phyloP scores from a whole-genome alignment of 2,888 invertebrate species.

The Apantesis nais region DNA sequence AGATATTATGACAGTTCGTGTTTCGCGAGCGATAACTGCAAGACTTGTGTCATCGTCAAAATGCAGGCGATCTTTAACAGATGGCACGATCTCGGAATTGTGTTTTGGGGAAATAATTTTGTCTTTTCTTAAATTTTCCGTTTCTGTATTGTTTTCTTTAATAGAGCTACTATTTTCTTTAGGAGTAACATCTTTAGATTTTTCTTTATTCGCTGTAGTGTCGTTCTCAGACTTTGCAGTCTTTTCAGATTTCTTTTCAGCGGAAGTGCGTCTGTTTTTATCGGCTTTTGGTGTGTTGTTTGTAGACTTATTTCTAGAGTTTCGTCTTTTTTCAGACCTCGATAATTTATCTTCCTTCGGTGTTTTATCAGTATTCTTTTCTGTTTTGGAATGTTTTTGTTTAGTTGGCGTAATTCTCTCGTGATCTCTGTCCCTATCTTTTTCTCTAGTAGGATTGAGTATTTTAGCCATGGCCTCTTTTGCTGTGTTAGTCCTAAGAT shows the following conservation, averaged over 20 bases:
- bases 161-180: constrained; percentile 42
- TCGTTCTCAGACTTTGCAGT: constrained; percentile 19
- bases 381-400: constrained; percentile 39
- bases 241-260: constrained; percentile 46
- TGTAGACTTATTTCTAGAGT: constrained; percentile 59
- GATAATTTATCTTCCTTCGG: constrained; percentile 46
- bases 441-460: constrained; percentile 36
- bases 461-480: constrained; percentile 45
- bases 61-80: constrained; percentile 55
- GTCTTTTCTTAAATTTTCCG: constrained; percentile 23
- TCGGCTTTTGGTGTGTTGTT: constrained; percentile 49
- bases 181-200: constrained; percentile 43
- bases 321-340: constrained; percentile 55
- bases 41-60: constrained; percentile 70
- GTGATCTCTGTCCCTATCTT: constrained; percentile 29
- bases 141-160: constrained; percentile 38
- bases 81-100: constrained; percentile 40
- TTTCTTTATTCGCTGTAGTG: constrained; percentile 44
- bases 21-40: constrained; percentile 61
- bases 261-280: constrained; percentile 26
- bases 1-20: constrained; percentile 34
- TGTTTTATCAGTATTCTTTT: constrained; percentile 46
- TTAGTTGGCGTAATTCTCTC: constrained; percentile 38
- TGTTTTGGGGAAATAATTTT: constrained; percentile 24
- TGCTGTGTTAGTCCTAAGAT: constrained; percentile 43